These are phyloP conservation scores for Strix aluco DNA, from an alignment of 2,113 vertebrate genomes.

Conservation along the genomic window DNA sequence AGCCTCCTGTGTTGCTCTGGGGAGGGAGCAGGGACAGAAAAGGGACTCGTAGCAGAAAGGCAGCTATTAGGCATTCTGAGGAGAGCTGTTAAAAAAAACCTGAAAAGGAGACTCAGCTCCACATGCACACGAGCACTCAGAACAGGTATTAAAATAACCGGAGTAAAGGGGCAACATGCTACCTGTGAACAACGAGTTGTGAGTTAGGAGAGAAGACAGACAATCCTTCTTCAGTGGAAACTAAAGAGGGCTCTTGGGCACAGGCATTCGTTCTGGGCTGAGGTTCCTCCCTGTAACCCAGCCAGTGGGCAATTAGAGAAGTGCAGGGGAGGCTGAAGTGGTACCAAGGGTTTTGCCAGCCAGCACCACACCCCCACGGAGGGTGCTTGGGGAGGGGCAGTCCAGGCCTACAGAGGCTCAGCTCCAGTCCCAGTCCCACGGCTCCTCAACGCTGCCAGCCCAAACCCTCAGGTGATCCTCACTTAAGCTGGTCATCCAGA, in stretches of 20 bases:
- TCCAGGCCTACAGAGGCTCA: not conserved
- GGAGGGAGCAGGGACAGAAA: not conserved
- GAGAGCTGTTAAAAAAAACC: not conserved
- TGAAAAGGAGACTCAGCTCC: not conserved
- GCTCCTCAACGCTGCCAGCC: not conserved
- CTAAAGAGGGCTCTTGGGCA: not conserved
- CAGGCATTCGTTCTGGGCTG: not conserved
- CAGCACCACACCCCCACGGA: not conserved
- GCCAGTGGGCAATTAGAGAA: not conserved
- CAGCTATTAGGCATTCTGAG: not conserved
- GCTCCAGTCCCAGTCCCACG: no score
- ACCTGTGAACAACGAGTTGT: not conserved
- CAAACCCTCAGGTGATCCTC: not conserved
- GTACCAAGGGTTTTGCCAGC: not conserved
- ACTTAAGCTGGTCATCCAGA: not conserved
- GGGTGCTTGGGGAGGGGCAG: not conserved
- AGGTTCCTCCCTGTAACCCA: not conserved
- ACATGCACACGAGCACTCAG: slow-evolving; percentile 42
- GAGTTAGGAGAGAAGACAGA: not conserved
- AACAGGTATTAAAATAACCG: not conserved
- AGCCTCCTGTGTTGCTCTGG: slow-evolving; percentile 3
- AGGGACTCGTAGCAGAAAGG: not conserved
- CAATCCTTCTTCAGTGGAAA: not conserved
- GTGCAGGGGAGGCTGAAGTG: not conserved
- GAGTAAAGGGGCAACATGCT: not conserved